Conservation (phyloP, 1,140 invertebrate genomes). For the Paraescarpia echinospica region DNA sequence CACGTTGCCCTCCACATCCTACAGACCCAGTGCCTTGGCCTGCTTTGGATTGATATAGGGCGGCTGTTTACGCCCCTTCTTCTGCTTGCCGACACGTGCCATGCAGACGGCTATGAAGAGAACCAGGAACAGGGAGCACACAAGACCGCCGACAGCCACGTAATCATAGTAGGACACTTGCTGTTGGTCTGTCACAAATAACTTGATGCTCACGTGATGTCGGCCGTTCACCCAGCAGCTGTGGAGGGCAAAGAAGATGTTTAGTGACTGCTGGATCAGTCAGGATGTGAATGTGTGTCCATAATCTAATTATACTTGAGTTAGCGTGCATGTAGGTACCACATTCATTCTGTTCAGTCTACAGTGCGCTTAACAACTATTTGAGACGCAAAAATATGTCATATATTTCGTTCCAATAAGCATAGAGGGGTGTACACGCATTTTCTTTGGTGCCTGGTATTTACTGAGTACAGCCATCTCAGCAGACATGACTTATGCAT, state of each 20-base stretch:
- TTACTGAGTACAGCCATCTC: too few relatives aligned
- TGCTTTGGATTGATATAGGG: not conserved
- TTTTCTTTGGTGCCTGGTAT: too few relatives aligned
- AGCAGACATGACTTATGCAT: too few relatives aligned
- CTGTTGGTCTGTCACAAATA: slow-evolving; percentile 62
- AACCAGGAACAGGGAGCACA: slow-evolving; percentile 27
- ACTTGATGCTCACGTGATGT: slow-evolving; percentile 64
- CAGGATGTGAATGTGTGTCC: not conserved
- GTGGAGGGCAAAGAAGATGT: slow-evolving; percentile 38
- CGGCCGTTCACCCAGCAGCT: slow-evolving; percentile 70
- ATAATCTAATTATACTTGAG: too few relatives aligned
- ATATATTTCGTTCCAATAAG: too few relatives aligned
- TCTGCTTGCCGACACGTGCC: not conserved
- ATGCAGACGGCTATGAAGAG: not conserved
- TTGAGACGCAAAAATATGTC: too few relatives aligned
- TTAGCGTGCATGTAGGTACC: too few relatives aligned
- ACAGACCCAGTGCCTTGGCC: not conserved
- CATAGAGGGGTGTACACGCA: too few relatives aligned
- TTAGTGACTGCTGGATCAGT: not conserved
- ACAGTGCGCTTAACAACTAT: too few relatives aligned
- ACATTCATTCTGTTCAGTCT: too few relatives aligned
- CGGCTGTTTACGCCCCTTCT: not conserved
- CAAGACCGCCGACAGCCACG: slow-evolving; percentile 57
- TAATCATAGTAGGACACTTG: slow-evolving; percentile 61
- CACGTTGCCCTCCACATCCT: not conserved